A percentile compares a stretch with the other conserved stretches of the same genome.
Conservation (phyloP, 1,140 invertebrate species). For the Eueides isabella region DNA sequence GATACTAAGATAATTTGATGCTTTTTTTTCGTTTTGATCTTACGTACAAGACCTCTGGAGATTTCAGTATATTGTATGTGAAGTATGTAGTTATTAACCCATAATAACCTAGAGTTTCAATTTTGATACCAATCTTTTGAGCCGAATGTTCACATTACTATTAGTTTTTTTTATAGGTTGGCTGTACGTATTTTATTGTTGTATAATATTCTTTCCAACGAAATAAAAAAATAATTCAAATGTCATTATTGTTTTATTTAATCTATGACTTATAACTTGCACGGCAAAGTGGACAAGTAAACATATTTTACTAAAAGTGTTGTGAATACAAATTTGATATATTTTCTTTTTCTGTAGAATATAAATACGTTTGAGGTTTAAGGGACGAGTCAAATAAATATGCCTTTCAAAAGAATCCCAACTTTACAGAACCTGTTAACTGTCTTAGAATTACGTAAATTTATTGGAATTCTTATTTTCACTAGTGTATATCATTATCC, state of each 20-base stretch:
- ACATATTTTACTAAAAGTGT: conserved; percentile 57
- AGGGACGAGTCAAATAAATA: conserved; percentile 38
- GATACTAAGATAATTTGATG: no score
- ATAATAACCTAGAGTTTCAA: conserved; percentile 50
- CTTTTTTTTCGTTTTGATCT: no score
- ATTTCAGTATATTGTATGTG: no score
- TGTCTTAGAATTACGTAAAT: conserved; percentile 58
- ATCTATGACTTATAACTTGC: conserved; percentile 54
- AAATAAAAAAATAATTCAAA: conserved; percentile 52
- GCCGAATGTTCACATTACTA: conserved; percentile 35
- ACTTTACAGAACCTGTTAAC: conserved; percentile 50
- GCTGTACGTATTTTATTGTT: conserved; percentile 53
- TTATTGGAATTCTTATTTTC: conserved; percentile 60
- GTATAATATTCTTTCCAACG: conserved; percentile 51
- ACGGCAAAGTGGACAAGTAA: conserved; percentile 50
- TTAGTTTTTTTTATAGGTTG: conserved; percentile 51
- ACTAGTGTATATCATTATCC: conserved; percentile 55
- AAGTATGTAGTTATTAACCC: no score
- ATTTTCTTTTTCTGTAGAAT: conserved; percentile 56
- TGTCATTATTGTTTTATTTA: conserved; percentile 52
- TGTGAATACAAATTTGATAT: conserved; percentile 56
- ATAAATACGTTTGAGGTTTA: conserved; percentile 54
- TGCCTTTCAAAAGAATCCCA: conserved; percentile 52
- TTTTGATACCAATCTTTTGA: conserved; percentile 50
- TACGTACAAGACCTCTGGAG: no score